Percentiles rank a stretch among this genome's conserved stretches.
phyloP scores from a whole-genome alignment of 2,797 vertebrate genomes.

The Tachyglossus aculeatus region DNA sequence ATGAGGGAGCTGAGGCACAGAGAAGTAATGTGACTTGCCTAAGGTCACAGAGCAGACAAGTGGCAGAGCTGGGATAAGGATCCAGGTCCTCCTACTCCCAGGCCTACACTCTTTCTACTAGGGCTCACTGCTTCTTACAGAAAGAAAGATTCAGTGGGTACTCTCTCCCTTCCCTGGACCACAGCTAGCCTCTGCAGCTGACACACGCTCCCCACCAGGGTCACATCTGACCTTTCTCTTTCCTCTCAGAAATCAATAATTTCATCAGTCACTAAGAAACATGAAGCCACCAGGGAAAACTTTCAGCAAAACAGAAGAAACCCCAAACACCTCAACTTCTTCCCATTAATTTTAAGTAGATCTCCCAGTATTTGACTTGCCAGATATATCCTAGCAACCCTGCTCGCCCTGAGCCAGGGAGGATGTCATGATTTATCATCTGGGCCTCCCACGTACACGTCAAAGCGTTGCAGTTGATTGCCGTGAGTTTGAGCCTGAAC shows the following conservation, averaged over 20 bases:
- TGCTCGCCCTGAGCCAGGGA: not conserved
- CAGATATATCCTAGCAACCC: constrained; percentile 2
- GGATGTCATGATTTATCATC: not conserved
- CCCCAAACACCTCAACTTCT: not conserved
- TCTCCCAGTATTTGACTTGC: not conserved
- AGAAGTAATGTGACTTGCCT: too few species aligned
- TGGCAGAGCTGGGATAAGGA: too few species aligned
- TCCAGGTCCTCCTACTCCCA: too few species aligned
- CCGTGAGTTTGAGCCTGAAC: not conserved
- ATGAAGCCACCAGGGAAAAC: not conserved
- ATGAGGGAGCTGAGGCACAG: too few species aligned
- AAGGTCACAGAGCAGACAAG: too few species aligned
- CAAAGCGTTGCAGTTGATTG: not conserved
- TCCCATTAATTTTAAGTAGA: not conserved
- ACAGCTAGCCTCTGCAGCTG: not conserved
- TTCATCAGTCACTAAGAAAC: not conserved
- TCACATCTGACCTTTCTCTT: not conserved
- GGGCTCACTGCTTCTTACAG: too few species aligned
- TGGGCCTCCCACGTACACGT: not conserved
- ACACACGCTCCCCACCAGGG: not conserved
- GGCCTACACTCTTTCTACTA: too few species aligned
- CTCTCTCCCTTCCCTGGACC: not conserved
- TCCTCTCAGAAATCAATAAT: not conserved
- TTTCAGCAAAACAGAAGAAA: not conserved
- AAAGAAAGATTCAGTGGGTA: too few species aligned